Base-by-base conservation (phyloP, 1,140 invertebrate genomes). In the Trissolcus basalis region DNA sequence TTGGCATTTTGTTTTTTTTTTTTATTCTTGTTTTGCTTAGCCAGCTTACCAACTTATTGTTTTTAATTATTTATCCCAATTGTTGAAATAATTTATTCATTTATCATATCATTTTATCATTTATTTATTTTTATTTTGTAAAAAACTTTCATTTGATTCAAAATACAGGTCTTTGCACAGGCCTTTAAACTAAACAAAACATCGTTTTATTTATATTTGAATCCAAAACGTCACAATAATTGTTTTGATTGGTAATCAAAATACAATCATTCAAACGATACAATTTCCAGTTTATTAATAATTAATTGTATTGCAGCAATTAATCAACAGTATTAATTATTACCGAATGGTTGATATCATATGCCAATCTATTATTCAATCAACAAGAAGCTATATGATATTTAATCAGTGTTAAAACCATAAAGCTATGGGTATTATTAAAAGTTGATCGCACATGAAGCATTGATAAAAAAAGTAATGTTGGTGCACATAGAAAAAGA, bases 171-270 rank as follows among this genome's bases (percentile, higher is more conserved):
- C n/a, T n/a, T n/a, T n/a, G n/a, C n/a, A n/a, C n/a, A n/a, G n/a
- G n/a, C 32, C 44, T 32, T 32, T 7, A 39, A 55, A 44, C 44
- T 15, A 4, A 39, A 36, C 10, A 44, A 13, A 44, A 44, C 55
- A 19, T 44, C 16, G 1, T 32, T 6, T 3, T 27, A 6, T 27
- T 10, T 27, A 15, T 32, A 64, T 39, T 54, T 65, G 47, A 55
- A 49, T 1, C n/a, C 10, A 27, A 7, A 55, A 48, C 53, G 53
- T 65, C 48, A 14, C 11, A 14, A 49, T 55, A 55, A 65, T 65
- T 41, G 51, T 48, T 55, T 65, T 49, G 55, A 65, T 65, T 65
- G 48, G 53, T 65, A 65, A 65, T 65, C 55, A 65, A 65, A 35
- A 65, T 49, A 27, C 35, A 51, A 47, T 45, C 44, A 13, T 16